Evolutionary conservation across 2,888 invertebrate species (phyloP).

Genomic region (Nebria salina): DNA sequence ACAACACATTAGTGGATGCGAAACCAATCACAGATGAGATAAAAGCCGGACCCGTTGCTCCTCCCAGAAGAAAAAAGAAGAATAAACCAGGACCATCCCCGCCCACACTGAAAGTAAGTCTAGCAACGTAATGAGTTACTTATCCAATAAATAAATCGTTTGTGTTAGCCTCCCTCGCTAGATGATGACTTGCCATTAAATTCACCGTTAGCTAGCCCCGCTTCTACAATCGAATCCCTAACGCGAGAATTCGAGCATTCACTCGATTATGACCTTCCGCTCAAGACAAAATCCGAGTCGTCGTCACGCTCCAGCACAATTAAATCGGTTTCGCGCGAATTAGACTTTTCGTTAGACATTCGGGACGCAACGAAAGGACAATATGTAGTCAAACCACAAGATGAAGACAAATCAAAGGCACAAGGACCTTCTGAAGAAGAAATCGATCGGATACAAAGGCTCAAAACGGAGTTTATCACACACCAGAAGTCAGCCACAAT

Average conservation of each 20-base stretch:
- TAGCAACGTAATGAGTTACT: neutral
- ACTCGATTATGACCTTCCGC: conserved; percentile 64
- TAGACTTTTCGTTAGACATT: conserved; percentile 59
- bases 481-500: conserved; percentile 16
- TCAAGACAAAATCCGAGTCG: conserved; percentile 50
- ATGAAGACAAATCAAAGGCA: conserved; percentile 74
- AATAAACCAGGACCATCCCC: conserved; percentile 58
- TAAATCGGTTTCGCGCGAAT: conserved; percentile 52
- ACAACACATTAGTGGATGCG: conserved; percentile 53
- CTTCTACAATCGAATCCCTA: conserved; percentile 81
- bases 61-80: conserved; percentile 83
- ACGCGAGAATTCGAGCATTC: conserved; percentile 86
- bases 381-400: conserved; percentile 71
- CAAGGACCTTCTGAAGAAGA: conserved; percentile 70
- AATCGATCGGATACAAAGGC: conserved; percentile 68
- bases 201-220: conserved; percentile 73
- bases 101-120: conserved; percentile 53
- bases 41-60: conserved; percentile 72
- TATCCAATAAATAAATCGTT: neutral
- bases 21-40: conserved; percentile 53
- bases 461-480: conserved; percentile 62
- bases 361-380: conserved; percentile 64
- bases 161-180: conserved; percentile 9
- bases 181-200: conserved; percentile 40
- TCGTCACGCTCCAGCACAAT: conserved; percentile 53